Base-by-base conservation (phyloP, 2,113 vertebrate species). In the Corvus moneduloides region DNA sequence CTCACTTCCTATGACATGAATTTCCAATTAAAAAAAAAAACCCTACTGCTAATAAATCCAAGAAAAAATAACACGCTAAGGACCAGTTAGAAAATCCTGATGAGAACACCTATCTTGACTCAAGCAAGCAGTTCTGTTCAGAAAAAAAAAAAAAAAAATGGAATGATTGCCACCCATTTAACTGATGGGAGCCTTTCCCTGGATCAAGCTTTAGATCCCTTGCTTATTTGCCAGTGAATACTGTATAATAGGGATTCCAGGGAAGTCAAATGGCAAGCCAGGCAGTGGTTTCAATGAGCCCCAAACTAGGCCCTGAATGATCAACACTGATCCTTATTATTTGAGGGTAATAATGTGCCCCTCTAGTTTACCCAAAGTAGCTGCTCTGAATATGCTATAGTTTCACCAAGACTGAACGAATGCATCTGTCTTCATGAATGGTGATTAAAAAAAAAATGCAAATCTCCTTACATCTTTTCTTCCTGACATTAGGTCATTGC, bases 391-490 rank as follows among this genome's bases (percentile, higher is more conserved):
- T 96, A 97, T 97, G 87, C 94, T 81, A 72, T 83, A 79, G 84
- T 96, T 97, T 96, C 93, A 95, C 93, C 96, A 95, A 78, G 24
- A 63, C 79, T 94, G 95, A 97, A 95, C 86, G 9, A 94, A 96
- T 87, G 90, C 96, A 94, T 98, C 96, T 97, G 96, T 97, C 97
- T 97, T 94, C 95, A 90, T 96, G 97, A 98, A 97, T 97, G 93
- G 97, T 95, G 96, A 98, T 97, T 98, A 77, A 86, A 93, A 95
- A 93, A 43, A 95, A 94, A 96, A 97, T 89, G 97, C 96, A 97
- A 97, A 97, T 98, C 95, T 92, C 94, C 97, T 97, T 96, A 94
- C 96, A 97, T 98, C 94, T 97, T 97, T 98, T 95, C 94, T 97
- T 97, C 93, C 97, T 98, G 97, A 97, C 97, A 97, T 75, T 94